Percentiles rank a stretch among this genome's conserved stretches.
phyloP scores from a whole-genome alignment of 2,113 vertebrate genomes.

The Neoarius graeffei region DNA sequence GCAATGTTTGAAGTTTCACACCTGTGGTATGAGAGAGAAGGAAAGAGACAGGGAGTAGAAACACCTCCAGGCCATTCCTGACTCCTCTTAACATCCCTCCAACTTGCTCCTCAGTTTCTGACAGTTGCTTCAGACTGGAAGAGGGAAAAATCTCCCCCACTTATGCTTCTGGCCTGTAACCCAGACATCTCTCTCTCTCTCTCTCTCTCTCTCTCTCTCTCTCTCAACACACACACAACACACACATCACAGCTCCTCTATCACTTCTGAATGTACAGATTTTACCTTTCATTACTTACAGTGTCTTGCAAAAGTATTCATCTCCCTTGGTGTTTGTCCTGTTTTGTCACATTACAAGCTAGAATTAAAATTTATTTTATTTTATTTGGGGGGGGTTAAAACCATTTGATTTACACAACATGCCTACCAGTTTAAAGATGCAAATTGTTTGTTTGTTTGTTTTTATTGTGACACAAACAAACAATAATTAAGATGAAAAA shows the following conservation, averaged over 20 bases:
- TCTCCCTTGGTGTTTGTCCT: too few species aligned
- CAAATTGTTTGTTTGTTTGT: too few species aligned
- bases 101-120: slow-evolving; percentile 44
- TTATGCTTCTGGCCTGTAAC: slow-evolving; percentile 46
- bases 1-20: slow-evolving; percentile 49
- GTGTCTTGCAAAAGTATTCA: background rate
- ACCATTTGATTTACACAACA: too few species aligned
- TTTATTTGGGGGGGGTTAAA: too few species aligned
- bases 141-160: slow-evolving; percentile 28
- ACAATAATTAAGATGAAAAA: too few species aligned
- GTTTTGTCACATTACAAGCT: too few species aligned
- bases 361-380: too few species aligned
- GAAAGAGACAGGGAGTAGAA: slow-evolving; percentile 34
- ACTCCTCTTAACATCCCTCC: slow-evolving; percentile 41
- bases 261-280: slow-evolving; percentile 30
- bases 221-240: slow-evolving; percentile 1
- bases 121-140: slow-evolving; percentile 43
- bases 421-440: too few species aligned
- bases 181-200: slow-evolving; percentile 27
- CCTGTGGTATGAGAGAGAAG: slow-evolving; percentile 34
- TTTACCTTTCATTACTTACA: slow-evolving; percentile 3
- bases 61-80: slow-evolving; percentile 48
- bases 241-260: slow-evolving; percentile 15
- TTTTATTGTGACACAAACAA: too few species aligned
- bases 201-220: background rate